A percentile compares a stretch with the other conserved stretches of the same genome.
Evolutionary conservation across 2,113 vertebrate species (phyloP).

Genomic region (Alosa alosa): DNA sequence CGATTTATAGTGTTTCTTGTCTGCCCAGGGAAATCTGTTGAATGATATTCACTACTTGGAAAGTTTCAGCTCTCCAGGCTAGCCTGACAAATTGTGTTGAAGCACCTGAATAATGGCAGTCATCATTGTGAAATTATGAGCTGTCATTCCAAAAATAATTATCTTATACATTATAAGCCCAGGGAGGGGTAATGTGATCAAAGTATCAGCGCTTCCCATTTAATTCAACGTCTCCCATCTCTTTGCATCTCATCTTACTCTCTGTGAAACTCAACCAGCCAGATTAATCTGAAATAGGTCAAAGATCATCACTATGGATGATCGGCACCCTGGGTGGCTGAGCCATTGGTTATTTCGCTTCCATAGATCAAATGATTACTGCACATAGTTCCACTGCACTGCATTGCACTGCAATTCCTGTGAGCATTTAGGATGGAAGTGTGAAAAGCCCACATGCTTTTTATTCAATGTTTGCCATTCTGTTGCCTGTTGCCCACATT

Average conservation of each 20-base stretch:
- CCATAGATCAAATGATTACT: not conserved
- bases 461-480: not conserved
- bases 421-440: not conserved
- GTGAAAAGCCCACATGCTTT: not conserved
- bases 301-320: not conserved
- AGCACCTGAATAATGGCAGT: not conserved
- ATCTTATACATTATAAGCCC: not conserved
- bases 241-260: not conserved
- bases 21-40: not conserved
- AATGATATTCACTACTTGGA: not conserved
- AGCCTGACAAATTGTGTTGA: not conserved
- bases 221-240: not conserved
- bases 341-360: not conserved
- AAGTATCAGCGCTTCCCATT: not conserved
- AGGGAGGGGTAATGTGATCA: not conserved
- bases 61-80: not conserved
- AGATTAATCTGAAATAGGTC: constrained; percentile 7
- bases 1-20: not conserved
- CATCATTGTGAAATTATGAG: not conserved
- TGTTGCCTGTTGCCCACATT: not conserved
- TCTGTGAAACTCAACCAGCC: not conserved
- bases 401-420: not conserved
- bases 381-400: not conserved
- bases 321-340: not conserved
- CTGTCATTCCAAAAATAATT: constrained; percentile 17